A percentile compares a stretch with the other conserved stretches of the same genome.
Evolutionary conservation across 2,888 invertebrate species (phyloP).

Genomic region (Drosophila vallismaia): DNA sequence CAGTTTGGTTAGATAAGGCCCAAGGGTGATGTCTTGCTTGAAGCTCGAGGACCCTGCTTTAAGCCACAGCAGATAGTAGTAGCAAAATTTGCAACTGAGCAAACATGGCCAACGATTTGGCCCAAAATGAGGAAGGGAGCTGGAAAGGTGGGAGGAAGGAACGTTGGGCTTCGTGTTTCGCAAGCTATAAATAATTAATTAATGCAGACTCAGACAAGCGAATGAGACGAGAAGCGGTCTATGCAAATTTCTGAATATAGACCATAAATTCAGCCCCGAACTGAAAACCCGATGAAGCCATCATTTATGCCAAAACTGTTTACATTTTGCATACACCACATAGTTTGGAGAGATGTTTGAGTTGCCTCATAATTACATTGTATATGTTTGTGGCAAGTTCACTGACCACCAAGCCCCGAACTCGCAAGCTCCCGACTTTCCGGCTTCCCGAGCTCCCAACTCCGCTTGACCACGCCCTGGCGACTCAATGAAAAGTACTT

Average conservation of each 20-base stretch:
- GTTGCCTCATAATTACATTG: slow-evolving; percentile 23
- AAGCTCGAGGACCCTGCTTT: slow-evolving; percentile 35
- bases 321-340: background rate
- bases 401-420: slow-evolving; percentile 36
- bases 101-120: slow-evolving; percentile 51
- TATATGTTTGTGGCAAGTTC: slow-evolving; percentile 35
- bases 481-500: slow-evolving; percentile 33
- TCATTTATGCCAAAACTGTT: slow-evolving; percentile 31
- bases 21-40: slow-evolving; percentile 33
- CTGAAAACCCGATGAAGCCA: slow-evolving; percentile 67
- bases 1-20: slow-evolving; percentile 70
- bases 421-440: no score
- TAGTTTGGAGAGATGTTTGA: background rate
- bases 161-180: slow-evolving; percentile 56
- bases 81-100: slow-evolving; percentile 55
- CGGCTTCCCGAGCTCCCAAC: background rate
- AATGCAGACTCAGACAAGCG: slow-evolving; percentile 59
- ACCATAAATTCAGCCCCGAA: slow-evolving; percentile 62
- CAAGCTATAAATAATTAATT: slow-evolving; percentile 77
- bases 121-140: slow-evolving; percentile 11
- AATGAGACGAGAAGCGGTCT: slow-evolving; percentile 47
- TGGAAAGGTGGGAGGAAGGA: background rate
- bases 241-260: slow-evolving; percentile 76
- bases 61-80: slow-evolving; percentile 32
- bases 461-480: slow-evolving; percentile 62